Evolutionary conservation across 2,888 invertebrate genomes (phyloP).

Genomic region (Hipparchia semele): DNA sequence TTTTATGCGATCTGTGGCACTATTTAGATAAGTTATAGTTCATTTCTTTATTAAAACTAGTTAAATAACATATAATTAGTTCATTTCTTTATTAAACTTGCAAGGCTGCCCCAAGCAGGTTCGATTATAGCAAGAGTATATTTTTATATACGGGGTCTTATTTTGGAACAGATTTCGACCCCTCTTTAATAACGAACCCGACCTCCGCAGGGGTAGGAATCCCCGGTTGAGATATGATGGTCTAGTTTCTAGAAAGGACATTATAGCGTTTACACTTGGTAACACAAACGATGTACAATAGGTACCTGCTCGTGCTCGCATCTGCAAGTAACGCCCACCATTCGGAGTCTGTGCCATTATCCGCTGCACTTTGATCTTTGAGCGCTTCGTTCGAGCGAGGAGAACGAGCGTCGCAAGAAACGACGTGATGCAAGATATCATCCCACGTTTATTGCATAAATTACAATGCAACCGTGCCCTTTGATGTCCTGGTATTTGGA

Average conservation of each 20-base stretch:
- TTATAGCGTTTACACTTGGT: background rate
- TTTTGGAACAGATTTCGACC: too few relatives aligned
- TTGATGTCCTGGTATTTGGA: slow-evolving; percentile 12
- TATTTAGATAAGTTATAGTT: too few relatives aligned
- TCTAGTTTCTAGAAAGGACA: background rate
- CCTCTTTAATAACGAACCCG: too few relatives aligned
- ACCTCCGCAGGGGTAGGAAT: too few relatives aligned
- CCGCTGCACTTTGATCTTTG: slow-evolving; percentile 27
- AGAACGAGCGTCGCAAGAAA: slow-evolving; percentile 23
- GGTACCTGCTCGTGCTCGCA: background rate
- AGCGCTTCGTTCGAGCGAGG: slow-evolving; percentile 4
- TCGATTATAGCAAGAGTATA: too few relatives aligned
- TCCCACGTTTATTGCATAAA: slow-evolving; percentile 24
- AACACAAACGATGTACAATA: slow-evolving; percentile 2
- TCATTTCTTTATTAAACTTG: too few relatives aligned
- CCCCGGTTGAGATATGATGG: background rate
- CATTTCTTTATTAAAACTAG: too few relatives aligned
- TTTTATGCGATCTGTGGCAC: too few relatives aligned
- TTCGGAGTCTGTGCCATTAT: slow-evolving; percentile 1
- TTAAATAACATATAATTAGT: too few relatives aligned
- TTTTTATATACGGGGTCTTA: too few relatives aligned
- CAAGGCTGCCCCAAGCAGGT: too few relatives aligned
- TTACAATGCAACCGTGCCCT: slow-evolving; percentile 22
- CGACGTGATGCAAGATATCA: slow-evolving; percentile 23
- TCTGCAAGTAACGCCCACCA: background rate